Base-by-base conservation (phyloP, 1,140 invertebrate genomes). In the Drosophila biarmipes region DNA sequence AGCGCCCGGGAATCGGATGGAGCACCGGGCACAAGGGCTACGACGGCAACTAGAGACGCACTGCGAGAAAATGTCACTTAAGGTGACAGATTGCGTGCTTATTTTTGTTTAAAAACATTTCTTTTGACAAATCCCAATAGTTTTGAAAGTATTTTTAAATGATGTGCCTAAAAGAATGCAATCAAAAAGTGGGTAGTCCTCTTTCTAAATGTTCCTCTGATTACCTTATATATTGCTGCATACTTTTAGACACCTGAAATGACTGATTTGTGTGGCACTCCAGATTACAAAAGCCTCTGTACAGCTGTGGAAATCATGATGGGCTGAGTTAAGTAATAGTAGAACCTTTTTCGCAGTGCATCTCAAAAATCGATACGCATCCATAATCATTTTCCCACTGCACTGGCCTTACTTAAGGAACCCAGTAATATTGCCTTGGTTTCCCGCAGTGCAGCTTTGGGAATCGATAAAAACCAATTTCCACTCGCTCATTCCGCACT, bases 401-500 rank as follows among this genome's bases (percentile, higher is more conserved):
- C 17, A 4, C 24, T 31, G 46, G 15, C n/a, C 14, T 10, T 27
- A 11, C n/a, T 48, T 15, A 1, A 15, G 11, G n/a, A 29, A 21
- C 42, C 6, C 4, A 6, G 43, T 24, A 24, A 7, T 5, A 15
- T 35, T 8, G 37, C 0, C 19, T 11, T 29, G 7, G 8, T 64
- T 64, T 64, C 12, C 46, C 48, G 6, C 59, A n/a, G 29, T 67
- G 59, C 84, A 64, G 58, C 84, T 74, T 89, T 82, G 43, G 46
- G 63, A 90, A 89, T 89, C 84, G 73, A 89, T 89, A 89, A 90
- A 87, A 90, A 90, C 67, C 73, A 80, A 89, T 90, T 90, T 79
- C 66, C 76, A 79, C 53, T 64, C 77, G 68, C 81, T 72, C 42
- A 29, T 68, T 68, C 37, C 48, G 29, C 48, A 45, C 34, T 56